These are phyloP conservation scores for Troilus luridus DNA, from an alignment of 2,888 invertebrate species.

Conservation along the genomic window DNA sequence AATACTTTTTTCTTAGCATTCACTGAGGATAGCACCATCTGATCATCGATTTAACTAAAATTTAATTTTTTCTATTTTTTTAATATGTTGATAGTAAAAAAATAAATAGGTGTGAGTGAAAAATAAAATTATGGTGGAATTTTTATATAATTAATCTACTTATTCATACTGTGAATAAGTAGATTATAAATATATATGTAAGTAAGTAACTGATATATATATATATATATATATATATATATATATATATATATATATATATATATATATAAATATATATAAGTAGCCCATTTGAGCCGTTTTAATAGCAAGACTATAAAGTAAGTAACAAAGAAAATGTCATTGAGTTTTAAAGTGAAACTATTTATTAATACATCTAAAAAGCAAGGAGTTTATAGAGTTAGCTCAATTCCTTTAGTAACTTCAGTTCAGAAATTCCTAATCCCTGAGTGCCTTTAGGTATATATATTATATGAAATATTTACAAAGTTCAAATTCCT, in stretches of 20 bases:
- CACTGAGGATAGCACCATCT: too few species aligned
- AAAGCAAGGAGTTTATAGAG: neutral
- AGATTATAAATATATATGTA: too few species aligned
- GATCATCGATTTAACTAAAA: too few species aligned
- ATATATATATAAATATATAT: too few species aligned
- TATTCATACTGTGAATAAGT: too few species aligned
- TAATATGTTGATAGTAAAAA: too few species aligned
- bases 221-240: too few species aligned
- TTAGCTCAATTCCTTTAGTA: neutral
- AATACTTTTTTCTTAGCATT: too few species aligned
- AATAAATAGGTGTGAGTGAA: too few species aligned
- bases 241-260: too few species aligned
- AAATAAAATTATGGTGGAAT: neutral
- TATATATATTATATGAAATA: neutral
- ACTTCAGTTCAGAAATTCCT: neutral
- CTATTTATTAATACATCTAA: conserved; percentile 10
- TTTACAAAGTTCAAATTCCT: neutral
- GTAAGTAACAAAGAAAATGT: neutral
- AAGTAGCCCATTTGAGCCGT: neutral
- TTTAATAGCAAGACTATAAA: neutral
- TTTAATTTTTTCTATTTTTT: too few species aligned
- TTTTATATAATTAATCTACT: neutral
- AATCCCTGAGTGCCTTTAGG: neutral
- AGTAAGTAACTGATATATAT: too few species aligned
- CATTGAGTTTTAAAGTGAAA: neutral